Conservation (phyloP, 1,140 invertebrate species). For the Mamestra configurata region DNA sequence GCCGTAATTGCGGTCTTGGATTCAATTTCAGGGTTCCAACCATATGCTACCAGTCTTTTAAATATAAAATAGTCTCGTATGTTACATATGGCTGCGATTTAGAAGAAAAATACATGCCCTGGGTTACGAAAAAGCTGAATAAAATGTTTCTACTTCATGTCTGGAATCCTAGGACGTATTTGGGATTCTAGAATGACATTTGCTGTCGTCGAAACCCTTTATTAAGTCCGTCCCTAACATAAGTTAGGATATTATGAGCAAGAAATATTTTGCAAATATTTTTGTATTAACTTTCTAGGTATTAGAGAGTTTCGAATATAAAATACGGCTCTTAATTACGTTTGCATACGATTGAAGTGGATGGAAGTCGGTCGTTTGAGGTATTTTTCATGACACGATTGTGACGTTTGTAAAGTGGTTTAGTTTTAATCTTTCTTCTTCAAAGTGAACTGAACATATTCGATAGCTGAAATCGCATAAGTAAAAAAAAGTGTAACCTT, state of each 20-base stretch:
- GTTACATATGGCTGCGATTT: constrained; percentile 6
- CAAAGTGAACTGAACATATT: too few species aligned
- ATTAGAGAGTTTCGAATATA: not conserved
- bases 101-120: not conserved
- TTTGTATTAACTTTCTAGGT: constrained; percentile 14
- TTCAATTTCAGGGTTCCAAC: constrained; percentile 15
- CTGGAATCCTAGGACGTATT: not conserved
- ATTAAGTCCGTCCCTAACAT: constrained; percentile 36
- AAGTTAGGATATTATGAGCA: constrained; percentile 7
- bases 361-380: too few species aligned
- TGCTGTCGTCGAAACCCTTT: constrained; percentile 17
- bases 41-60: constrained; percentile 21
- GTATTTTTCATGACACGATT: too few species aligned
- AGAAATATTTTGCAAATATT: constrained; percentile 46
- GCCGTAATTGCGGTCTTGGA: constrained; percentile 31
- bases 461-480: too few species aligned
- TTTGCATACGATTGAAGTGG: not conserved
- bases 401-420: too few species aligned
- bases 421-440: too few species aligned
- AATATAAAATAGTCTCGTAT: constrained; percentile 34
- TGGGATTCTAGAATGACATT: constrained; percentile 1
- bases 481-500: too few species aligned
- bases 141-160: not conserved
- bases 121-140: not conserved
- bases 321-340: constrained; percentile 14